Evolutionary conservation across 2,113 vertebrate species (phyloP).

Genomic region (Oreochromis aureus): DNA sequence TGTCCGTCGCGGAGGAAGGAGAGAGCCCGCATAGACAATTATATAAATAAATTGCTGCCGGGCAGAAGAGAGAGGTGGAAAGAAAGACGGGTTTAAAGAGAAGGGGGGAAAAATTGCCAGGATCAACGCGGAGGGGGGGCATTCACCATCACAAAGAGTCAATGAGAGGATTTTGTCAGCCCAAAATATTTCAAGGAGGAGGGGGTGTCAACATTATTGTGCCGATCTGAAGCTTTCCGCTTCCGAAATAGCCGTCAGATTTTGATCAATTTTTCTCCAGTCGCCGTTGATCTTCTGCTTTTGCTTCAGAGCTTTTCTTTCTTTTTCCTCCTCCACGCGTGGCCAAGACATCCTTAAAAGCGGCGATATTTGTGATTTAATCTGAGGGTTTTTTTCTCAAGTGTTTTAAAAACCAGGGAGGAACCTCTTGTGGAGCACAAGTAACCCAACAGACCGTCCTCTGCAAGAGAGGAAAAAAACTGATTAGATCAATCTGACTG

Average conservation of each 20-base stretch:
- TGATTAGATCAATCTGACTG: slow-evolving; percentile 61
- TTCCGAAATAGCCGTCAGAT: slow-evolving; percentile 50
- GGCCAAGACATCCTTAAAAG: not conserved
- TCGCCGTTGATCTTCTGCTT: slow-evolving; percentile 14
- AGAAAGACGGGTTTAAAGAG: slow-evolving; percentile 61
- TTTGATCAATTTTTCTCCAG: slow-evolving; percentile 46
- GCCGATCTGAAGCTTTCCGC: slow-evolving; percentile 47
- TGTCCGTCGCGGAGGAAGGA: slow-evolving; percentile 59
- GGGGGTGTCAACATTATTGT: slow-evolving; percentile 43
- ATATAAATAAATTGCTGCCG: slow-evolving; percentile 66
- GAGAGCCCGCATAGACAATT: slow-evolving; percentile 65
- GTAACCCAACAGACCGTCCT: slow-evolving; percentile 14
- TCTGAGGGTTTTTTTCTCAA: not conserved
- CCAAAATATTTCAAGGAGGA: slow-evolving; percentile 47
- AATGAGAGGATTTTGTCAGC: slow-evolving; percentile 62
- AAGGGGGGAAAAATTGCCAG: slow-evolving; percentile 41
- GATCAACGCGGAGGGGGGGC: slow-evolving; percentile 66
- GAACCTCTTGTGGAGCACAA: slow-evolving; percentile 24
- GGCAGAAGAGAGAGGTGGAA: slow-evolving; percentile 66
- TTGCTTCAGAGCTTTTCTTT: not conserved
- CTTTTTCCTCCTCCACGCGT: not conserved
- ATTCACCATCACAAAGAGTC: slow-evolving; percentile 74
- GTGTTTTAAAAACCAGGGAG: slow-evolving; percentile 19
- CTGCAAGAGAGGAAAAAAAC: slow-evolving; percentile 45
- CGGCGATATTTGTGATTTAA: not conserved